These are phyloP conservation scores for Pitangus sulphuratus DNA, from an alignment of 2,797 vertebrate genomes.

Conservation along the genomic window DNA sequence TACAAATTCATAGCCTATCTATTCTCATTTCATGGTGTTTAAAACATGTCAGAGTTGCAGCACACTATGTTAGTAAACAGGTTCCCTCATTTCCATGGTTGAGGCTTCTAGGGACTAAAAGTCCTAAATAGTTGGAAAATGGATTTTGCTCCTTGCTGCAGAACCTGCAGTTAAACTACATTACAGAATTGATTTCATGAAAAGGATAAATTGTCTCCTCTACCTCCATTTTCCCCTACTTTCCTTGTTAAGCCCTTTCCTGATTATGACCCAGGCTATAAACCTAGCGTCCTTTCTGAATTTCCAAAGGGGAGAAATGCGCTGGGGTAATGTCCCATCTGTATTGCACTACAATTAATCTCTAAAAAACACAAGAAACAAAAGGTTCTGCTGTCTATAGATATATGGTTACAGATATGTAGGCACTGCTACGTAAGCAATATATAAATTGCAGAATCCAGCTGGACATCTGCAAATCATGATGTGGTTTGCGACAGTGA, in stretches of 20 bases:
- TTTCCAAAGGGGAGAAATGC: conserved; percentile 17
- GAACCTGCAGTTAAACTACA: conserved; percentile 33
- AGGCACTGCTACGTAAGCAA: not conserved
- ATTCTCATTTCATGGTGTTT: conserved; percentile 55
- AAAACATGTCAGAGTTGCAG: conserved; percentile 20
- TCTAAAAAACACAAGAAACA: conserved; percentile 20
- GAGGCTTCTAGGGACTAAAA: conserved; percentile 16
- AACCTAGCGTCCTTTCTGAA: not conserved
- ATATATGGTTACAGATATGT: not conserved
- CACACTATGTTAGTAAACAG: conserved; percentile 49
- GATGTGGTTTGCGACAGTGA: conserved; percentile 6
- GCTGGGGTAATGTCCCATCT: not conserved
- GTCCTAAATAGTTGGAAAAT: conserved; percentile 38
- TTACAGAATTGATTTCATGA: conserved; percentile 33
- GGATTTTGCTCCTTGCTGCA: conserved; percentile 40
- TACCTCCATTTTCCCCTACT: not conserved
- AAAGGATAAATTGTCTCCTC: conserved; percentile 16
- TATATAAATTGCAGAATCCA: not conserved
- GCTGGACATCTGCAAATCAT: conserved; percentile 47
- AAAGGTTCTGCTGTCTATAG: conserved; percentile 2
- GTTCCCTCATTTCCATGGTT: conserved; percentile 40
- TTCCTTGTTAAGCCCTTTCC: not conserved
- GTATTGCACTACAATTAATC: not conserved
- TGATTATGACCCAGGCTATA: conserved; percentile 18
- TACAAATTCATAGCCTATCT: conserved; percentile 41